A percentile compares a stretch with the other conserved stretches of the same genome.
These are phyloP conservation scores for Bubo blakistoni DNA, from an alignment of 2,113 vertebrate species.

Conservation along the genomic window DNA sequence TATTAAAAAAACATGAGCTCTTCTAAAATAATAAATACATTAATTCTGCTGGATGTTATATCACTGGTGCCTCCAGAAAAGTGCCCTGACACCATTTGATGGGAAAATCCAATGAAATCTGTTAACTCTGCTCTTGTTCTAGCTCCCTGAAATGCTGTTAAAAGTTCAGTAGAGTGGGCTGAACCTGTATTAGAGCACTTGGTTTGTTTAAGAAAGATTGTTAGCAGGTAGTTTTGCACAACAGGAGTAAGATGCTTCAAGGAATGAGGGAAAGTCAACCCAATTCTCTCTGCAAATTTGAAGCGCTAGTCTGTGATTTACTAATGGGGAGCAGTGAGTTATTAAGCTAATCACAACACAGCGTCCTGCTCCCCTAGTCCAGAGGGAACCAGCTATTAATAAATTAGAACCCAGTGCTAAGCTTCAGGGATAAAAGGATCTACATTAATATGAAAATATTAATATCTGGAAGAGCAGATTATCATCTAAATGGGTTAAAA, in stretches of 20 bases:
- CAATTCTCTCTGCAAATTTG: not conserved
- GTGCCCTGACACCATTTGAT: not conserved
- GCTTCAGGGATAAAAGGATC: conserved; percentile 27
- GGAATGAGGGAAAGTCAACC: not conserved
- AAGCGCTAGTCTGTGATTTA: not conserved
- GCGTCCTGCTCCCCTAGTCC: conserved; percentile 2
- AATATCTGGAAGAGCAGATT: conserved; percentile 31
- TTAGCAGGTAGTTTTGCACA: not conserved
- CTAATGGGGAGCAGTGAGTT: conserved; percentile 30
- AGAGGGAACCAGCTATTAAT: conserved; percentile 48
- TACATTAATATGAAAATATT: conserved; percentile 37
- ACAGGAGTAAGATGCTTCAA: not conserved
- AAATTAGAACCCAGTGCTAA: conserved; percentile 30
- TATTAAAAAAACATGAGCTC: conserved; percentile 69
- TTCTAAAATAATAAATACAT: conserved; percentile 66
- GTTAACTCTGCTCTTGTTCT: not conserved
- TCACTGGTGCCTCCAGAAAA: not conserved
- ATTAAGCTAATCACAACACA: not conserved
- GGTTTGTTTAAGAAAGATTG: not conserved
- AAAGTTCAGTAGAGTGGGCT: not conserved
- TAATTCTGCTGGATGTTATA: not conserved
- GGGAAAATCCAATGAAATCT: not conserved
- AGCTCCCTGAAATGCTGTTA: not conserved
- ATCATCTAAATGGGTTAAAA: conserved; percentile 20
- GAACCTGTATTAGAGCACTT: not conserved